Evolutionary conservation across 1,140 invertebrate genomes (phyloP), one percentile per base, ranked within the genome.

Genomic region (Trichonephila inaurata): DNA sequence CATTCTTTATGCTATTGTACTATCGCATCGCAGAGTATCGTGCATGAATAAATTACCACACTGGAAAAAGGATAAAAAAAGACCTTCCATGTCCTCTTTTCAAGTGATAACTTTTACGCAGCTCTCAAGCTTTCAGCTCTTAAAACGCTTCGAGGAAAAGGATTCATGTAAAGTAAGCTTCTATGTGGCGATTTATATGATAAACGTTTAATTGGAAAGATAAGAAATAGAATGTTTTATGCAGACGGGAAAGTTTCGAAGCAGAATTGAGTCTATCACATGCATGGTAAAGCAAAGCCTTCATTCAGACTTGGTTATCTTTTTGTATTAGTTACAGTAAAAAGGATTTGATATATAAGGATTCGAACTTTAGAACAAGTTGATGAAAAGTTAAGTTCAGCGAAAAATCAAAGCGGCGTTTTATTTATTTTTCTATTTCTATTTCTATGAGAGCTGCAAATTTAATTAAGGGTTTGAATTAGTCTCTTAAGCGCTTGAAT

Each of bases 121-220:
- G 12, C n/a, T 85, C 82, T 85, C 18, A 18, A 40, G 21, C 83
- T 51, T 60, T 60, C 24, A 33, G 12, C 28, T 28, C 86, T 33
- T 88, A 40, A 64, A 64, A 61, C 40, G 40, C 33, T 44, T 64
- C 86, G 28, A 64, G 51, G 60, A 51, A 51, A 83, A 83, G 21
- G 81, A 83, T 51, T 51, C 5, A 51, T 21, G 4, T 18, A 40
- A 21, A 83, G 21, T 6, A 51, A 7, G 28, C 81, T 83, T 60
- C 51, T 19, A 83, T 88, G 24, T 21, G 62, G 62, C 58, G 18
- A 88, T 66, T 88, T 88, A 88, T 88, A 64, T 88, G 86, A 88
- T 88, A 88, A 88, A 88, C 40, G 61, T 66, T 66, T 88, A 88
- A 88, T 88, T 88, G 33, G 33, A 64, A 64, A 88, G 86, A 88